Base-by-base conservation (phyloP, 2,888 invertebrate genomes). In the Sarcophaga rosellei region DNA sequence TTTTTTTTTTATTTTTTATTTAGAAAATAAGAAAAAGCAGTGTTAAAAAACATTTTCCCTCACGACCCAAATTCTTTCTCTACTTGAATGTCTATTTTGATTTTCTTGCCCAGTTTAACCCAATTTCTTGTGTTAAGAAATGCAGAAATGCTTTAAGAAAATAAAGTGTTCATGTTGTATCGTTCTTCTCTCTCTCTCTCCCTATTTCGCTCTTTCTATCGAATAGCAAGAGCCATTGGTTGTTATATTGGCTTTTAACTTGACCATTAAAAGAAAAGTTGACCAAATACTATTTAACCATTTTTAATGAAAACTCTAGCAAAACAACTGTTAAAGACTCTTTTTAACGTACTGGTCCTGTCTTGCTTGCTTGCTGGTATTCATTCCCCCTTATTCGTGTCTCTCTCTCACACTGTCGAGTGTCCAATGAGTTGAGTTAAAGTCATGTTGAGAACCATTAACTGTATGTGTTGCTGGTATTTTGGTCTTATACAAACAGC, bases 191-290 rank as follows among this genome's bases (percentile, higher is more conserved):
- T 53, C 1, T 53, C 53, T 53, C 12, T 15, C 4, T 47, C 15
- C 12, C 15, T 47, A 1, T 15, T 17, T 53, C 17, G 0, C 53
- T 4, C 35, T 35, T 10, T 8, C 35, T 35, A 10, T 2, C 10
- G 8, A 35, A 35, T 35, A 8, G 10, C 8, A 35, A 35, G 35
- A 53, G 12, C 4, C 53, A 15, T 53, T 17, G 12, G 4, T 53
- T 53, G 66, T n/a, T n/a, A n/a, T 11, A 17, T n/a, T 25, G 69
- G 12, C 81, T 68, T 59, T 68, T 62, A 61, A 59, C 78, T 59
- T 82, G 79, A 72, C 75, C 75, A 79, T 82, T 83, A 83, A 73
- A 78, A 77, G 86, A 80, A 83, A 86, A 86, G 86, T 86, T 83
- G 86, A 82, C 62, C 86, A 86, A 86, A 72, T 77, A 68, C 63